Base-by-base conservation (phyloP, 2,888 invertebrate species). In the Coleophora deauratella region DNA sequence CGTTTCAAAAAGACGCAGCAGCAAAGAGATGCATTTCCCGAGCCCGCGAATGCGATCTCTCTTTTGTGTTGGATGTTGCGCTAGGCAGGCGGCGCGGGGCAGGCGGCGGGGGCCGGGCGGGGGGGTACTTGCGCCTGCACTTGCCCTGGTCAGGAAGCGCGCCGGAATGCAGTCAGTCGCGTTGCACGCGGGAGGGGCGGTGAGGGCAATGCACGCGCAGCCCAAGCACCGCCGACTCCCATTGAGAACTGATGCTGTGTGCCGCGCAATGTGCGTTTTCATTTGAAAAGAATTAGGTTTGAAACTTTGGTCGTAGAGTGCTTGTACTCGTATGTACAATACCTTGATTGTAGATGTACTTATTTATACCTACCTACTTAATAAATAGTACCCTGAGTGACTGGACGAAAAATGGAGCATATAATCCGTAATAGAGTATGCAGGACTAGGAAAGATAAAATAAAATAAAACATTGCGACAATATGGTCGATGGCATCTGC, bases 81-180 rank as follows among this genome's bases (percentile, higher is more conserved):
- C 66, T 66, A 69, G 66, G 54, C 55, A 51, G 60, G 50, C 44
- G 48, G 40, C 40, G 59, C 33, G 63, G 44, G 43, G 53, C 45
- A 55, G 50, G 66, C 54, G 59, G 48, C 50, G 58, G 52, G 59
- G 62, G 54, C 67, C 51, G 77, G 80, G 80, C 79, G 79, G 72
- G 76, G 76, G 74, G 70, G 62, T 76, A 77, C 80, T 76, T 79
- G 79, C 66, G 71, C 69, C 71, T 77, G 78, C 84, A 84, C 82
- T 84, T 82, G 84, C 82, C 75, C 67, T 69, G 81, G 82, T 80
- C 85, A 84, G 84, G 85, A 85, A 84, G 84, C 81, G 82, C 77
- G 58, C 70, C 67, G 86, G 86, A 86, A 86, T 86, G 86, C 84
- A 76, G 86, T 86, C 86, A 81, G 81, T 69, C 85, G 80, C 82